Base-by-base conservation (phyloP, 1,140 invertebrate species). In the Nomia melanderi region DNA sequence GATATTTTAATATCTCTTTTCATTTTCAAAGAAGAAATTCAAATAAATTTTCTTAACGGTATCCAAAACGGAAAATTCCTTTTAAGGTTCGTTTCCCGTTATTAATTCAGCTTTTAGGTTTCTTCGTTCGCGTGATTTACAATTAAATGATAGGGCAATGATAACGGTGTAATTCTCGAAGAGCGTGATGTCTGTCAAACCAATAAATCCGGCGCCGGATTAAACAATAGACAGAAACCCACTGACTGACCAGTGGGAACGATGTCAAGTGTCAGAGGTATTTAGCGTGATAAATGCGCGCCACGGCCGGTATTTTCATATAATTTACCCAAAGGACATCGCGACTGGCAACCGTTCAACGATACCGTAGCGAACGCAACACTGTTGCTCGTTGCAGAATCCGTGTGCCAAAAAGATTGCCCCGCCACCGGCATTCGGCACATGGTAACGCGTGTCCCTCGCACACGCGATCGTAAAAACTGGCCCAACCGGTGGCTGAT, bases 301-400 rank as follows among this genome's bases (percentile, higher is more conserved):
- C 23, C 9, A 1, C 25, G 7, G 14, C 8, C 2, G 1, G 9
- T n/a, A 74, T 53, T 50, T 62, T 65, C 70, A 41, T 23, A 27
- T 53, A 71, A 77, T 41, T 77, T 50, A 33, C 2, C 41, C 12
- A 6, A 11, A 41, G 14, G 59, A 33, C 41, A 6, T 12, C 11
- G 11, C 14, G 8, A 60, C 25, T 65, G 76, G 50, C 60, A 78
- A 65, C 0, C 9, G 39, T 78, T 78, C 76, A 78, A 50, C 36
- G 27, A 23, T 27, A 62, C 23, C 5, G 31, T 3, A 12, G 25
- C 14, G 1, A 20, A 47, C 17, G 27, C 31, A 36, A 69, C 54
- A 59, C 29, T n/a, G 66, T 71, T 62, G 25, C 64, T 41, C 29
- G 39, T 27, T 29, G 44, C 25, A 44, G 27, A 31, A 56, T 12